Evolutionary conservation across 2,113 vertebrate species (phyloP).

Genomic region (Pampusana beccarii): DNA sequence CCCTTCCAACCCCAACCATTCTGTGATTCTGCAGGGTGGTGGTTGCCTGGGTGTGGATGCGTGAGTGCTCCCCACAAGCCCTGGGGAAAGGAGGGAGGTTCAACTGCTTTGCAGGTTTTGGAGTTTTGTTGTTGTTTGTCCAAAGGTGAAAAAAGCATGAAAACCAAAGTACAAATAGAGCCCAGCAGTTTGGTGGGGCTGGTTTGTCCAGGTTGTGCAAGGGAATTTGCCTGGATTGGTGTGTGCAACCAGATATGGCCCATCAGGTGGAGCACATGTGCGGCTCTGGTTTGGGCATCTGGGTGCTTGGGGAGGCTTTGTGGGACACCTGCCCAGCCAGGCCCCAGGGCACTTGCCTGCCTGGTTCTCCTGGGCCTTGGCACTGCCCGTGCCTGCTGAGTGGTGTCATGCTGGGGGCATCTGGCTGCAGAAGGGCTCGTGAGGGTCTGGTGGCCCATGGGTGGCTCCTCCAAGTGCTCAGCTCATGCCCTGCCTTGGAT

Average conservation of each 20-base stretch:
- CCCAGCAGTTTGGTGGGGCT: neutral
- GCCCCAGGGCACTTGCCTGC: neutral
- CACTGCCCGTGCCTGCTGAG: neutral
- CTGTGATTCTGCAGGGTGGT: neutral
- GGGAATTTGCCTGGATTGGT: neutral
- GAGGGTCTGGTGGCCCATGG: neutral
- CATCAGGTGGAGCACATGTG: accelerated
- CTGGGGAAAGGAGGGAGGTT: neutral
- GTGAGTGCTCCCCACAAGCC: neutral
- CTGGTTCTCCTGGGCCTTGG: neutral
- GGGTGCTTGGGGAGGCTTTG: neutral
- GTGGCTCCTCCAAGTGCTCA: neutral
- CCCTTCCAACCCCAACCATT: no score
- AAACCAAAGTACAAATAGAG: neutral
- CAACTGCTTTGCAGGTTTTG: neutral
- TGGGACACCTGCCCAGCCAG: accelerated
- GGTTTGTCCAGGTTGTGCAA: neutral
- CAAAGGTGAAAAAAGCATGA: neutral
- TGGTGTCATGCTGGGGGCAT: neutral
- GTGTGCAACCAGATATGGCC: neutral
- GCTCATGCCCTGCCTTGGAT: neutral
- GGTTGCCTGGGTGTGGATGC: neutral
- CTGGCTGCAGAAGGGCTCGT: accelerated
- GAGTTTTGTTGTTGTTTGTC: neutral
- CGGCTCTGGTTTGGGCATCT: neutral